Evolutionary conservation across 2,888 invertebrate species (phyloP), one percentile per base, ranked within the genome.

Genomic region (Mellilla xanthometata): DNA sequence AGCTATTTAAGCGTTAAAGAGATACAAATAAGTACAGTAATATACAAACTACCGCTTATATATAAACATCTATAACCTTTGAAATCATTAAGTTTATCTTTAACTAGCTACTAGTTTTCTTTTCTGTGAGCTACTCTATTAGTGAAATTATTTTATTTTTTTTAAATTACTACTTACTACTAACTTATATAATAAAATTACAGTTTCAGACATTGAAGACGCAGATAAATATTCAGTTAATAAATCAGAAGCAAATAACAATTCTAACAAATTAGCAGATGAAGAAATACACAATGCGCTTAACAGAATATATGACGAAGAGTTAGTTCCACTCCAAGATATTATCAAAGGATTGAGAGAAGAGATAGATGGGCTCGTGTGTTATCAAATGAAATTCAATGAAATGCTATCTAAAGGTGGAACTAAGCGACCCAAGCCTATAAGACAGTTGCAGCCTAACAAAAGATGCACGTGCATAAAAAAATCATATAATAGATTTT

Each of bases 251-350:
- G 12, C 33, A 5, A 27, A 36, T 7, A 44, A 45, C n/a, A 28
- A 38, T 23, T 40, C 35, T 19, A 40, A 54, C 10, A 12, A 12
- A 7, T 39, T 22, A n/a, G 45, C 45, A 9, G 32, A 11, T 27
- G 32, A 29, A 31, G 46, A 52, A 23, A 41, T 46, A 47, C 56
- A 41, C 12, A 54, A 45, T 34, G 54, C 53, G n/a, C 66, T 49
- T 49, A 60, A 52, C 43, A 50, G 44, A n/a, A 58, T 81, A 29
- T 81, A 80, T 43, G 72, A 80, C 52, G 52, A 74, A 29, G 76
- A 81, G 49, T 57, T 88, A 26, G 13, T 86, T 24, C 81, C 87
- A 1, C 55, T 88, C 19, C 72, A 77, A 54, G 56, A 58, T n/a
- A 64, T 68, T 4, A 80, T 87, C 12, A 68, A 62, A 40, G 58